A percentile compares a stretch with the other conserved stretches of the same genome.
Conservation (phyloP, 2,888 invertebrate genomes). For the Molorchus minor region DNA sequence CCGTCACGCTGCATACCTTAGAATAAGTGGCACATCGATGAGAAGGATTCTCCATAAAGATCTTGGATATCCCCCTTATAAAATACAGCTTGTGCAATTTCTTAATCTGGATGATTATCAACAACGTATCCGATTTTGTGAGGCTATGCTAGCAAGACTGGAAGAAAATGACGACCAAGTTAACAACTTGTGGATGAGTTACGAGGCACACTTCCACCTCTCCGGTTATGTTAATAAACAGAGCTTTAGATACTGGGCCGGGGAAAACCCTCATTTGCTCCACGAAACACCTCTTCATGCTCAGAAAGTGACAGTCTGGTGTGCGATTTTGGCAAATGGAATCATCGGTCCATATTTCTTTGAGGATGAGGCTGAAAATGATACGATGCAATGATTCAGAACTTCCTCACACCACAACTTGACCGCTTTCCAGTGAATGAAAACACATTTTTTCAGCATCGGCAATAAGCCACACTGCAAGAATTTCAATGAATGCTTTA, state of each 20-base stretch:
- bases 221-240: conserved; percentile 32
- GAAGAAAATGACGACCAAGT: neutral
- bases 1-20: neutral
- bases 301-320: conserved; percentile 28
- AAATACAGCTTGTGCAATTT: neutral
- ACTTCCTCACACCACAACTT: conserved; percentile 29
- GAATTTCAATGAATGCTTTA: conserved; percentile 23
- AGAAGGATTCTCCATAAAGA: neutral
- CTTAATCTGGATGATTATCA: neutral
- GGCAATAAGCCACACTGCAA: conserved; percentile 23
- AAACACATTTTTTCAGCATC: conserved; percentile 30
- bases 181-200: neutral
- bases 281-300: conserved; percentile 29
- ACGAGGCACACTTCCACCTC: conserved; percentile 30
- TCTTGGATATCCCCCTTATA: neutral
- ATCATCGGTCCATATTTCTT: conserved; percentile 28
- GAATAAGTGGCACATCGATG: neutral
- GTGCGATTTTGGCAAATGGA: conserved; percentile 22
- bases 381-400: conserved; percentile 29
- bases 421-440: conserved; percentile 28
- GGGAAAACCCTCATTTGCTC: conserved; percentile 28
- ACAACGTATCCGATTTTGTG: neutral
- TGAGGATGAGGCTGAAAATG: conserved; percentile 19
- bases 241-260: conserved; percentile 29
- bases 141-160: neutral